Evolutionary conservation across 2,113 vertebrate genomes (phyloP), one percentile per base, ranked within the genome.

Genomic region (Pseudopodoces humilis): DNA sequence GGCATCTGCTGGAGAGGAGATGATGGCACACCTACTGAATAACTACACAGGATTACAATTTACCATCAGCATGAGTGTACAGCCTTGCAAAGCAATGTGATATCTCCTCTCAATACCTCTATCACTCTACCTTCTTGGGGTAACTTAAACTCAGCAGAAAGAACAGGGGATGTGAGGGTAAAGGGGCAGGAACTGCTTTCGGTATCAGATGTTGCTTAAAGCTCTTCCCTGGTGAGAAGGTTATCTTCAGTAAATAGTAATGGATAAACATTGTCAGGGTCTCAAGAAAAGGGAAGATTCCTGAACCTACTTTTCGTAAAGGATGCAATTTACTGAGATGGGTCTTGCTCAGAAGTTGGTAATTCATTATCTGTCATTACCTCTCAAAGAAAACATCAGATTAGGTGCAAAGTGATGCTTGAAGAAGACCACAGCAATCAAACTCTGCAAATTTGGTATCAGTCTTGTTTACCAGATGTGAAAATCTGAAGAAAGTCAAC

Each of bases 181-280:
- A 78, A 84, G 49, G 41, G 4, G 7, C 30, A 84, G 68, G 13
- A 85, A 8, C 39, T 62, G 31, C 81, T 76, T 86, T 43, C 3
- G 19, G 10, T 63, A 84, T 64, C 58, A 88, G 78, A 60, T 86
- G 53, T 44, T 81, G 56, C 30, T 86, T 95, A 85, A 89, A 89
- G 50, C 37, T 67, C 27, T 82, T 74, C 23, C 30, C 68, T 59
- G 43, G 49, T 90, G 71, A 86, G 56, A 84, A 85, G 78, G 83
- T 94, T 96, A 96, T 95, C 93, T 95, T 79, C 13, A 22, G 86
- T 86, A 95, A 95, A 96, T 13, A 95, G 71, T 37, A 94, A 75
- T 4, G 7, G 71, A 90, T 79, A 94, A 91, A 87, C 70, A 93
- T 37, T 50, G 50, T 41, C 31, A 81, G n/a, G 21, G 50, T 86